phyloP scores from a whole-genome alignment of 2,797 vertebrate species.

The Sarcoramphus papa region DNA sequence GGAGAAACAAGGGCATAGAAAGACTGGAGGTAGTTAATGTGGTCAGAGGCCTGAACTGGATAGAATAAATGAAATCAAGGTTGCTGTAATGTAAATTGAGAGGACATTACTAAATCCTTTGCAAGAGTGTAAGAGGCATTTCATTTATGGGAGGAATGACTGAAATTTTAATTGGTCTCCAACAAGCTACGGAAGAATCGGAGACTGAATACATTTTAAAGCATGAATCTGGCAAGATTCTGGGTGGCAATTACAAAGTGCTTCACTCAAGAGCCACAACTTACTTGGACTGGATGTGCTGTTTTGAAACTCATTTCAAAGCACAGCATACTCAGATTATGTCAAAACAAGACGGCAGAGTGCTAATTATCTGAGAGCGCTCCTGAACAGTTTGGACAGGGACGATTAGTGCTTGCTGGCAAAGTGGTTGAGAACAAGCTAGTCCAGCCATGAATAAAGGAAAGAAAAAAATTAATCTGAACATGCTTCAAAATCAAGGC shows the following conservation, averaged over 20 bases:
- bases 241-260: not conserved
- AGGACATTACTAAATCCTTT: not conserved
- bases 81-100: not conserved
- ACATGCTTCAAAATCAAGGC: not conserved
- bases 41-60: not conserved
- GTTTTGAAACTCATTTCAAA: slow-evolving; percentile 9
- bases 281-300: not conserved
- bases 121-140: not conserved
- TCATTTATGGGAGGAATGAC: not conserved
- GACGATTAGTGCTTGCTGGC: not conserved
- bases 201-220: not conserved
- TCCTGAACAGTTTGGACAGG: not conserved
- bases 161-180: not conserved
- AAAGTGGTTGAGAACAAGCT: not conserved
- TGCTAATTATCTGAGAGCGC: not conserved
- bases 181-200: not conserved
- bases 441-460: not conserved
- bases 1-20: not conserved
- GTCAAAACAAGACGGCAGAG: slow-evolving; percentile 28
- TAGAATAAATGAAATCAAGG: not conserved
- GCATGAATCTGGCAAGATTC: not conserved
- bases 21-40: not conserved
- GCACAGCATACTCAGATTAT: not conserved
- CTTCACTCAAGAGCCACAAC: not conserved
- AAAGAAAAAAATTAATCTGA: not conserved